Conservation (phyloP, 2,888 invertebrate genomes). For the Pinctada fucata region DNA sequence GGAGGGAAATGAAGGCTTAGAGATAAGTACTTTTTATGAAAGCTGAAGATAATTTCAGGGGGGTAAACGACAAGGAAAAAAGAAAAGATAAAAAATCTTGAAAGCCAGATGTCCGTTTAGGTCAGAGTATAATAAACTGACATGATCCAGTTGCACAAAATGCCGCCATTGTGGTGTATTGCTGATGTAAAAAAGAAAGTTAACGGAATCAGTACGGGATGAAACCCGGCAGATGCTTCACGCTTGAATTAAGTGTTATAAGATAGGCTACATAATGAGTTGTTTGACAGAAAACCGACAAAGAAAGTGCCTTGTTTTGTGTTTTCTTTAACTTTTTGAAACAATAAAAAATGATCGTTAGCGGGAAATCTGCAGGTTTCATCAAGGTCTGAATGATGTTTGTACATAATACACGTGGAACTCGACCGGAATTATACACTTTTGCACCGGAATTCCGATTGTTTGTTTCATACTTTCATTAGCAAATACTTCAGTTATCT, state of each 20-base stretch:
- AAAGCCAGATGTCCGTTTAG: background rate
- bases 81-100: background rate
- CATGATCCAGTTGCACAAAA: background rate
- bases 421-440: no score
- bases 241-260: constrained; percentile 20
- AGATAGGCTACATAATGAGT: constrained; percentile 7
- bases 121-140: background rate
- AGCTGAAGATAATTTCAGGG: no score
- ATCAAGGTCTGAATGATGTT: no score
- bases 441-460: no score
- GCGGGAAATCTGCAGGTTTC: background rate
- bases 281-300: constrained; percentile 16
- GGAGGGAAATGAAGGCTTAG: no score
- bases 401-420: no score
- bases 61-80: no score
- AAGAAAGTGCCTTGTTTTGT: background rate
- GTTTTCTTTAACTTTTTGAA: background rate
- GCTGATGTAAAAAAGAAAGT: background rate
- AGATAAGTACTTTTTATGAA: no score
- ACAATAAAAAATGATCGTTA: background rate
- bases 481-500: no score
- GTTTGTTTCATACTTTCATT: no score
- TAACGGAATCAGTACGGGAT: background rate
- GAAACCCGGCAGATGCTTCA: background rate
- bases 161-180: background rate